Evolutionary conservation across 2,113 vertebrate species (phyloP), one percentile per base, ranked within the genome.

Genomic region (Chaenogobius annularis): DNA sequence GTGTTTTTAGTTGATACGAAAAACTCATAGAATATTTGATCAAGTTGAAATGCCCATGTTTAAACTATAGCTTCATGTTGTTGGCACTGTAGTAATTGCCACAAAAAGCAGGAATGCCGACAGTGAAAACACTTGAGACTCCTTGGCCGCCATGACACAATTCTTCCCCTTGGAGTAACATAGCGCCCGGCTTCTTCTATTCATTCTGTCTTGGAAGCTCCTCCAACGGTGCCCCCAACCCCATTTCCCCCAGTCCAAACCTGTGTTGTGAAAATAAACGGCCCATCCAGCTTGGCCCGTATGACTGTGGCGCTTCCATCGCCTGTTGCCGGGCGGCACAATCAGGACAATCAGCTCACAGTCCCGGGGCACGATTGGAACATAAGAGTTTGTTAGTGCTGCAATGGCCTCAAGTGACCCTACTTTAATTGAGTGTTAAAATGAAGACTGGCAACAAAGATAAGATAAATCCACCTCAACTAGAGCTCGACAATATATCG

Each of bases 241-340:
- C 85, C 83, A 82, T 84, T 81, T 83, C 83, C 82, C 86, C 69
- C 71, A 81, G 87, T 83, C 90, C 84, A 73, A 88, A 73, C 70
- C 78, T 23, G 79, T 88, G 52, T 65, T 78, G 83, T 78, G 85
- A 92, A 90, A 92, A 92, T 87, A 89, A 90, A 87, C 78, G 70
- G 76, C 78, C 83, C 72, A 66, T 90, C 88, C 88, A 88, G 37
- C 90, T 86, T 82, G 72, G 22, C 0, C 74, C 74, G 87, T 84
- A 84, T 82, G 85, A 72, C 80, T 83, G 78, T 26, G 74, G 82
- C 85, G 68, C 80, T 85, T 88, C 89, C 75, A 68, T 91, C 80
- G 87, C 90, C 87, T 88, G 86, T 92, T 91, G 70, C 88, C 55
- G 67, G 84, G 89, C 77, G 80, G 86, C n/a, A n/a, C n/a, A n/a